Evolutionary conservation across 1,140 invertebrate species (phyloP).

Genomic region (Scaptomyza hsui): DNA sequence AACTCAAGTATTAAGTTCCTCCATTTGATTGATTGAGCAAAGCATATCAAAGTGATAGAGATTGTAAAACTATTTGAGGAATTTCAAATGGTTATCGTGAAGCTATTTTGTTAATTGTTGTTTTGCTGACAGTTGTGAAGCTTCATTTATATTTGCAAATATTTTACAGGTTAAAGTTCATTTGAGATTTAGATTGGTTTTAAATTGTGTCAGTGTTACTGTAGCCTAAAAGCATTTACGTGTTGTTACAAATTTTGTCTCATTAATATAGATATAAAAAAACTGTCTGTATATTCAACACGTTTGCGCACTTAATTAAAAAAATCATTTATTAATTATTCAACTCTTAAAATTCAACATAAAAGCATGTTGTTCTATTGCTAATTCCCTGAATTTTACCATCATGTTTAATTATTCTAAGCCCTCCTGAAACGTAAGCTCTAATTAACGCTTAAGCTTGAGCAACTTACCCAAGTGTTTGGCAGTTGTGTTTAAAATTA

Average conservation of each 20-base stretch:
- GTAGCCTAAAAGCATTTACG: not conserved
- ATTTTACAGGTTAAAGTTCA: no score
- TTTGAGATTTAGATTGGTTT: no score
- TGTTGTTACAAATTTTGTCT: no score
- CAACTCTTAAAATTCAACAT: not conserved
- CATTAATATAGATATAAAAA: not conserved
- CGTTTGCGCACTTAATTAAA: no score
- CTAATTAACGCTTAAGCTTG: conserved; percentile 33
- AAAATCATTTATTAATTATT: not conserved
- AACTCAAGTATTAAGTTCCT: conserved; percentile 6
- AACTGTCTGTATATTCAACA: not conserved
- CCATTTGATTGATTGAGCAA: not conserved
- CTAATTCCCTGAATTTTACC: not conserved
- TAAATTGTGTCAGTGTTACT: not conserved
- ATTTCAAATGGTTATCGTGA: not conserved
- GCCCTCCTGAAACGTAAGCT: conserved; percentile 19
- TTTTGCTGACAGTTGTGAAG: no score
- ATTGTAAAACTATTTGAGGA: not conserved
- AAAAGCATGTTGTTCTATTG: conserved; percentile 1
- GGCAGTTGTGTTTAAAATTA: conserved; percentile 17
- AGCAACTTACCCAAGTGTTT: conserved; percentile 33
- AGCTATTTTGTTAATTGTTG: no score
- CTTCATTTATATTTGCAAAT: no score
- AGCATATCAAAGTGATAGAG: not conserved
- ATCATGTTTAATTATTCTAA: conserved; percentile 21